Base-by-base conservation (phyloP, 2,888 invertebrate species). In the Andrena praecox region DNA sequence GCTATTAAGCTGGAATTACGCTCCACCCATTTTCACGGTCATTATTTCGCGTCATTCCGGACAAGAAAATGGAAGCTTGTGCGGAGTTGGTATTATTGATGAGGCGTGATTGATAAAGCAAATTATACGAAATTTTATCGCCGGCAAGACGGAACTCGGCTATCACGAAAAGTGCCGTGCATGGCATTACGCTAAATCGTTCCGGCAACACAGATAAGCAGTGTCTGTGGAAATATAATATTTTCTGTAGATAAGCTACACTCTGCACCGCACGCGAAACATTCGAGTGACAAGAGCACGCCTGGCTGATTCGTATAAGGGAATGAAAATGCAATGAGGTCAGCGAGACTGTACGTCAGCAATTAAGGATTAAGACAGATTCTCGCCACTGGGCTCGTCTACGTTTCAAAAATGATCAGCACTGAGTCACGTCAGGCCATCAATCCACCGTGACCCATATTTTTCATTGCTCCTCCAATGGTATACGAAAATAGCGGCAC, bases 1-100 rank as follows among this genome's bases (percentile, higher is more conserved):
- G 50, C 48, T 68, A 72, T 86, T 77, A 77, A 77, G 63, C 50
- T 50, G 16, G 68, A 74, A 71, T 77, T 59, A 31, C 68, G 73
- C 69, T 67, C 54, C 48, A 62, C 29, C 52, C 56, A n/a, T 81
- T 68, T 79, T 59, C 54, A 31, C 54, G 72, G 27, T 54, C 42
- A 31, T 54, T 29, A 29, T 66, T 35, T 48, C 48, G 59, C 42
- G 12, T 56, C 20, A 20, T 56, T 2, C 24, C 1, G 4, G 42
- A 42, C 42, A 42, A 42, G 42, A 42, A 42, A 16, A 42, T 42
- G 16, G 42, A 42, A 16, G 42, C 42, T 16, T 42, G 12, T 42
- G 4, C 42, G 12, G 12, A 42, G 42, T 42, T 42, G 42, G 42
- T 16, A 16, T 42, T 42, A 42, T 42, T 42, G 42, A 42, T 42